These are phyloP conservation scores for Liodrosophila aerea DNA, from an alignment of 2,888 invertebrate species.

Conservation along the genomic window DNA sequence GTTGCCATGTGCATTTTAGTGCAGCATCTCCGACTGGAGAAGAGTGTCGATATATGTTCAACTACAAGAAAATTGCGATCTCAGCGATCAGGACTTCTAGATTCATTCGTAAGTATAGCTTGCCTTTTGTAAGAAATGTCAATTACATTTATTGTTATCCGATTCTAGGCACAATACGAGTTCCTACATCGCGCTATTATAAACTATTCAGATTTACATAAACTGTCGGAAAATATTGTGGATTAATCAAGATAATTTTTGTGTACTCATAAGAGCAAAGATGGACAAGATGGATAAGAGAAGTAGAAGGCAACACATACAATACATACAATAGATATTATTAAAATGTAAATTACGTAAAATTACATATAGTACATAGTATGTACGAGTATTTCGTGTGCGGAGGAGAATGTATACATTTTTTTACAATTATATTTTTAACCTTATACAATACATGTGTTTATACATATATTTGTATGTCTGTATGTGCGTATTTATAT, in stretches of 20 bases:
- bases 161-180: constrained; percentile 92
- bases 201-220: constrained; percentile 94
- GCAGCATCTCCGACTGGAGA: constrained; percentile 91
- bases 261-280: constrained; percentile 36
- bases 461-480: constrained; percentile 63
- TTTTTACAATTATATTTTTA: constrained; percentile 72
- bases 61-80: constrained; percentile 91
- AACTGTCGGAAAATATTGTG: constrained; percentile 83
- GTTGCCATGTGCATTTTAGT: constrained; percentile 93
- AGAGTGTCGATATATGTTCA: constrained; percentile 93
- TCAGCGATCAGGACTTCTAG: constrained; percentile 92
- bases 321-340: constrained; percentile 50
- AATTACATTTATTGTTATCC: not conserved
- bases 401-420: constrained; percentile 57
- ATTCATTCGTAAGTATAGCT: constrained; percentile 84
- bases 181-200: constrained; percentile 95
- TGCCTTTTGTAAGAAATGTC: not conserved
- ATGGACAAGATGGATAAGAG: not conserved
- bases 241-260: constrained; percentile 57
- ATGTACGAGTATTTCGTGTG: constrained; percentile 45
- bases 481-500: constrained; percentile 72
- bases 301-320: constrained; percentile 40
- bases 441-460: constrained; percentile 62
- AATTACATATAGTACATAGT: constrained; percentile 54
- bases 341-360: constrained; percentile 57